Base-by-base conservation (phyloP, 2,113 vertebrate genomes). In the Calyptommatus sinebrachiatus region DNA sequence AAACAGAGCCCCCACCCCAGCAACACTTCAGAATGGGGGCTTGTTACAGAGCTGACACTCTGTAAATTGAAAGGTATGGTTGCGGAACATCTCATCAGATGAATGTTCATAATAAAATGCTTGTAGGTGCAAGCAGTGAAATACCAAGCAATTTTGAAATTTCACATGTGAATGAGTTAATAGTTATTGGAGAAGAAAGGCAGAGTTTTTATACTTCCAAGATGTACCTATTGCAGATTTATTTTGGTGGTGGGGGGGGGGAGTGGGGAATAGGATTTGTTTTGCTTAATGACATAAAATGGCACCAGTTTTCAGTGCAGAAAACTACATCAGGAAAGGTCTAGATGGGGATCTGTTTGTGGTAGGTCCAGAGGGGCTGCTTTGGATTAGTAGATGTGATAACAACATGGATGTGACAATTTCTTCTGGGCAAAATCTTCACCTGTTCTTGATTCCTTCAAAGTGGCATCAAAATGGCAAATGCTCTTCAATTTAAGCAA, bases 1-100 rank as follows among this genome's bases (percentile, higher is more conserved):
- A 89, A 91, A 81, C 57, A 21, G 24, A 67, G 76, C 81, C 71
- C 66, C 48, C 72, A 28, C 73, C 77, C 76, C 84, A 82, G 83
- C 69, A 87, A 74, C 76, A 60, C 12, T 68, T 68, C 72, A 74
- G 68, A 80, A 79, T 78, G 73, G 73, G 81, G 71, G 80, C 72
- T 73, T 89, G 80, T 83, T 86, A 76, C 83, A 76, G 31, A 80
- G 29, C 63, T 82, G 72, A 67, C 24, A 22, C 61, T 75, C 83
- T 78, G 11, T 70, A 62, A 82, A 80, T 73, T 78, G 80, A 73
- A 76, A 50, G 84, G 21, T 77, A 53, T 85, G 60, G 57, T 22
- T 66, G 35, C 68, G 63, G 68, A 80, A 29, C 22, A 24, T 5
- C n/a, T 78, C 76, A n/a, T 46, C n/a, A 84, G 73, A 86, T 73